Evolutionary conservation across 2,113 vertebrate genomes (phyloP), one percentile per base, ranked within the genome.

Genomic region (Vimba vimba): DNA sequence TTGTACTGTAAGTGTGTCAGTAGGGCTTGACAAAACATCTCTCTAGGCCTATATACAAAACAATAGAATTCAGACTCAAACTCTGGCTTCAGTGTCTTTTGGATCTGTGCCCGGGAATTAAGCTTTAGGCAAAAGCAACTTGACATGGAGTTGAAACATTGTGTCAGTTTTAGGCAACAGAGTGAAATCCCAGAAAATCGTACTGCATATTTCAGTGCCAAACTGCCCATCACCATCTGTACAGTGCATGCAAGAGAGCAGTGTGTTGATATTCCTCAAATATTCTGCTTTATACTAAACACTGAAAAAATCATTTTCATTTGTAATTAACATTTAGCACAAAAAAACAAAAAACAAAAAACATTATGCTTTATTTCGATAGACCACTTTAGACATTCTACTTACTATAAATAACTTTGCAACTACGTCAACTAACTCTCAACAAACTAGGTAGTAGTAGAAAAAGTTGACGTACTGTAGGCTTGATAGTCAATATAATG

Each of bases 151-250:
- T 47, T 15, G 39, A 73, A 73, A 45, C 36, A 45, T 73, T 73
- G 69, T 73, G 36, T 45, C 69, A 73, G 11, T 73, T 73, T 45
- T 45, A 45, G 23, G 23, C 71, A 74, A n/a, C 23, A 25, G 71
- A 47, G 21, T 25, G 21, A 23, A 73, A 23, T 73, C 69, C 36
- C 36, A 43, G 21, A 73, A 45, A 23, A 10, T 73, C 11, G 4
- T 10, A 21, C 66, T 73, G 21, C n/a, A 73, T 45, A 73, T 73
- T 73, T 73, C 39, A 45, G 21, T 45, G 69, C 69, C 36, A 45
- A 73, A 73, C 69, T 43, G 69, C 69, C 69, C 11, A 73, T 45
- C 69, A 73, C 69, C 69, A 45, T 73, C 69, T 73, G 69, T 39
- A 21, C 66, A 21, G 17, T 17, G 66, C 30, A 69, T 4, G 17